These are phyloP conservation scores for Perithous albicinctus DNA, from an alignment of 2,888 invertebrate genomes.

Conservation along the genomic window DNA sequence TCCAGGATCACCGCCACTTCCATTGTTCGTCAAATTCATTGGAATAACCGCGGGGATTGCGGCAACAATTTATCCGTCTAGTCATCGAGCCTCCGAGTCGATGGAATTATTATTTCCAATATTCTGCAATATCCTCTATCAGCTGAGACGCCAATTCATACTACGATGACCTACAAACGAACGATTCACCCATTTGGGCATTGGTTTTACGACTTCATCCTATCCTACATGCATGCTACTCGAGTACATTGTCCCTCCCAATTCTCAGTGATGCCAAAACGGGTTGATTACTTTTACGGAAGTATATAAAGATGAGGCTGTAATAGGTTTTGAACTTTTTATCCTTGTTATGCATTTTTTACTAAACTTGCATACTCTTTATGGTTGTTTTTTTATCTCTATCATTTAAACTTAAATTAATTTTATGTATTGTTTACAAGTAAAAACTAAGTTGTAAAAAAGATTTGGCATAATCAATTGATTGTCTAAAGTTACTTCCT, in stretches of 20 bases:
- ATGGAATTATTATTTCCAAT: slow-evolving; percentile 43
- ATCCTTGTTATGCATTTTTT: too few relatives aligned
- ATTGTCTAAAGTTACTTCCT: too few relatives aligned
- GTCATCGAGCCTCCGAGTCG: neutral
- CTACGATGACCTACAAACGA: neutral
- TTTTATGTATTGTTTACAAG: too few relatives aligned
- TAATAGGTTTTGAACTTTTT: too few relatives aligned
- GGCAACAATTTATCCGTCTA: slow-evolving; percentile 8
- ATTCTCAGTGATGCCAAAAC: neutral
- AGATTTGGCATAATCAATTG: too few relatives aligned
- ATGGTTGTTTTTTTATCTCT: too few relatives aligned
- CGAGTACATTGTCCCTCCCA: neutral
- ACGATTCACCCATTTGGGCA: neutral
- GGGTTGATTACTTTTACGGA: neutral
- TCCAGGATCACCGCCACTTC: slow-evolving; percentile 26
- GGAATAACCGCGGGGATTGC: slow-evolving; percentile 46
- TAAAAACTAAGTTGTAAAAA: too few relatives aligned
- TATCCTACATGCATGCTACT: neutral
- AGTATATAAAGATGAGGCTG: neutral
- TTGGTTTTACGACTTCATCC: slow-evolving; percentile 10
- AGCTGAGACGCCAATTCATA: neutral
- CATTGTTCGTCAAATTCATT: slow-evolving; percentile 54
- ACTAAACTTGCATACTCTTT: too few relatives aligned
- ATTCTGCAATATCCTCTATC: neutral
- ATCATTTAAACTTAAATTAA: too few relatives aligned